These are phyloP conservation scores for Bubo bubo DNA, from an alignment of 2,113 vertebrate species.

Conservation along the genomic window DNA sequence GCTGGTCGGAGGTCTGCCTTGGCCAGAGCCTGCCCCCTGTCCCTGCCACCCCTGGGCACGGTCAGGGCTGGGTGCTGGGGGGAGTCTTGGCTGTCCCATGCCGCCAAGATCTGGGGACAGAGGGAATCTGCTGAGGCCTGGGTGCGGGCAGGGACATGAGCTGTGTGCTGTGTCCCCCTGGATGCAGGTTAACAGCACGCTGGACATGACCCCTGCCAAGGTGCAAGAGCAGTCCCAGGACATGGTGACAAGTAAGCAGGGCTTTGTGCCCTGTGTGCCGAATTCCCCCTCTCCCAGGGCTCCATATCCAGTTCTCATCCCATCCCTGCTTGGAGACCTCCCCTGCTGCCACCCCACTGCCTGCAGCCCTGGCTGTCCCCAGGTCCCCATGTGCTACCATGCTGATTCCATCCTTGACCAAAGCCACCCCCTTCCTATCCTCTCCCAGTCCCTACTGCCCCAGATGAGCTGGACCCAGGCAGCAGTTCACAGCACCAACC, in stretches of 20 bases:
- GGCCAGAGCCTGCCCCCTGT: rapidly evolving
- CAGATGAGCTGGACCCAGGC: background rate
- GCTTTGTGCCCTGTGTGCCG: rapidly evolving
- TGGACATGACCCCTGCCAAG: slow-evolving; percentile 50
- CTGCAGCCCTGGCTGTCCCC: background rate
- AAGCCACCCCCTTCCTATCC: background rate
- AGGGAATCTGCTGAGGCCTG: background rate
- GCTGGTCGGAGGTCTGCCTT: background rate
- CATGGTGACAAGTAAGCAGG: slow-evolving; percentile 75
- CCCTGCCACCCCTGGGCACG: rapidly evolving
- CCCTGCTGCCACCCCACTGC: background rate
- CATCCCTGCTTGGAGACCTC: background rate
- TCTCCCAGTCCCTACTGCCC: rapidly evolving
- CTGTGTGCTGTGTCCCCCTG: background rate
- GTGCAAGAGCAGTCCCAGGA: slow-evolving; percentile 72
- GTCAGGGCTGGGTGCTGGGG: background rate
- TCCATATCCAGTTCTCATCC: background rate
- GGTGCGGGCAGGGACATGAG: background rate
- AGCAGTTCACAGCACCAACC: background rate
- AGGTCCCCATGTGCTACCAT: background rate
- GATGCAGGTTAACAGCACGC: slow-evolving; percentile 67
- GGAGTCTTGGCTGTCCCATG: background rate
- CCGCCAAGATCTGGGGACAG: background rate
- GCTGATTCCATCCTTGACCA: background rate
- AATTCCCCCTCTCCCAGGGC: background rate